Conservation (phyloP, 2,888 invertebrate genomes). For the Branchipolynoe longqiensis region DNA sequence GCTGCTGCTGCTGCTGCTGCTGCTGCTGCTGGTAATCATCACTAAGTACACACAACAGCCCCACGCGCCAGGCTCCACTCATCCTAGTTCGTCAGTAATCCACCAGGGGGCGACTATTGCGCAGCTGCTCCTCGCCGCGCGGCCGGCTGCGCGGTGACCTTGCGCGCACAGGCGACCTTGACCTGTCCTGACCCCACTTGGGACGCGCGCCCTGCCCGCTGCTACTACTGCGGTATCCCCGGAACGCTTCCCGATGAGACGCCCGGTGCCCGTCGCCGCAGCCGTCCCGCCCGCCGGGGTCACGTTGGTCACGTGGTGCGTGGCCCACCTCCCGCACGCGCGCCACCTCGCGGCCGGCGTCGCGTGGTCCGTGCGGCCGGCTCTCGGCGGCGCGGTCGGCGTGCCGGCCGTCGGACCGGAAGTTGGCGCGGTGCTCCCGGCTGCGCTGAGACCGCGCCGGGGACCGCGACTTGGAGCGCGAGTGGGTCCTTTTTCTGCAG, state of each 20-base stretch:
- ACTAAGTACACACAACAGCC: background rate
- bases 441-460: background rate
- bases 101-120: slow-evolving; percentile 18
- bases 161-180: background rate
- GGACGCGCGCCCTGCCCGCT: background rate
- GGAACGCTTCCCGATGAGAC: background rate
- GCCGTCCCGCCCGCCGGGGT: background rate
- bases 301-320: background rate
- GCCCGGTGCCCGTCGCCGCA: background rate
- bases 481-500: background rate
- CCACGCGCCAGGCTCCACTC: background rate
- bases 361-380: background rate
- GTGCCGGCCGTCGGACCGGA: background rate
- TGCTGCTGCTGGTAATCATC: background rate
- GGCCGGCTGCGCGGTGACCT: slow-evolving; percentile 15
- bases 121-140: background rate
- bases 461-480: background rate
- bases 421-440: background rate
- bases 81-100: background rate
- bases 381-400: background rate
- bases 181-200: slow-evolving; percentile 33
- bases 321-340: background rate
- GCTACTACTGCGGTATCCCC: background rate
- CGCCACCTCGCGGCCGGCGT: background rate
- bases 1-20: background rate